A percentile compares a stretch with the other conserved stretches of the same genome.
Evolutionary conservation across 2,888 invertebrate species (phyloP).

Genomic region (Agapostemon virescens): DNA sequence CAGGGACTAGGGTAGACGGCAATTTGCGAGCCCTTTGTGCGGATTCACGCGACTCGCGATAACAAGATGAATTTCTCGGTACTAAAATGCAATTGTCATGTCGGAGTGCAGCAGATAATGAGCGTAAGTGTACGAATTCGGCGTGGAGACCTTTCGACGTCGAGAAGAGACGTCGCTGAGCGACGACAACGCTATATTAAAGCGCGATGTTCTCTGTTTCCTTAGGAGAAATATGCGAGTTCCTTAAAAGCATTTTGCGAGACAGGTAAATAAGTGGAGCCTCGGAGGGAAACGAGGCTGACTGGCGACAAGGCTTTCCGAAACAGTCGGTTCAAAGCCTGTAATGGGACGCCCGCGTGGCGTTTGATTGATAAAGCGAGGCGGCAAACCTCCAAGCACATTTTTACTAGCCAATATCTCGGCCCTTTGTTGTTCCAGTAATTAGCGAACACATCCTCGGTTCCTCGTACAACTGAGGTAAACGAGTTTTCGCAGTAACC

Average conservation of each 20-base stretch:
- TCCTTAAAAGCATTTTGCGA: background rate
- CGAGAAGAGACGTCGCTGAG: background rate
- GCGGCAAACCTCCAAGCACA: background rate
- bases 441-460: background rate
- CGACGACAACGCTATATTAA: conserved; percentile 13
- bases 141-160: conserved; percentile 6
- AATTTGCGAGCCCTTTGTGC: conserved; percentile 15
- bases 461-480: background rate
- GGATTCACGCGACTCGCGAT: conserved; percentile 14
- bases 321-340: conserved; percentile 9
- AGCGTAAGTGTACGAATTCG: conserved; percentile 6
- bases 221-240: conserved; percentile 7
- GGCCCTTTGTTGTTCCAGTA: background rate
- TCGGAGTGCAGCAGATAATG: background rate
- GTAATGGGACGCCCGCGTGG: background rate
- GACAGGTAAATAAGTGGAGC: conserved; percentile 26
- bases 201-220: conserved; percentile 19
- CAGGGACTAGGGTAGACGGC: background rate
- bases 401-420: background rate
- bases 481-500: background rate
- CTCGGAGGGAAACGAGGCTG: background rate
- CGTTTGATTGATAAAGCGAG: conserved; percentile 15
- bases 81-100: conserved; percentile 14
- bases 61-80: conserved; percentile 24
- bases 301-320: background rate